These are phyloP conservation scores for Meiosimyza decipiens DNA, from an alignment of 2,888 invertebrate species.

Conservation along the genomic window DNA sequence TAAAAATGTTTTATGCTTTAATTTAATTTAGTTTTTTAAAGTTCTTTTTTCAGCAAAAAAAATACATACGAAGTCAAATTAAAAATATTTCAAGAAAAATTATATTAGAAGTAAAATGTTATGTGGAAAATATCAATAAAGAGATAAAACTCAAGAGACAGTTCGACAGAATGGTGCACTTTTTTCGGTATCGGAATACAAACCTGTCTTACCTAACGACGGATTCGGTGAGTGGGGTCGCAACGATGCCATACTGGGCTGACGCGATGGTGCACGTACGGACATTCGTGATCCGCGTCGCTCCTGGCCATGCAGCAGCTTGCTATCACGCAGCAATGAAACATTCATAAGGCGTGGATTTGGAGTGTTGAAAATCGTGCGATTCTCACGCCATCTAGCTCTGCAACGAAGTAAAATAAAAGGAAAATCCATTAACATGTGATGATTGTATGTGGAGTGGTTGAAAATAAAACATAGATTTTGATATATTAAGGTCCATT, in stretches of 20 bases:
- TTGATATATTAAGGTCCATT: too few species aligned
- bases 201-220: conserved; percentile 68
- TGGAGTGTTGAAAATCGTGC: conserved; percentile 93
- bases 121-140: background rate
- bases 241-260: conserved; percentile 86
- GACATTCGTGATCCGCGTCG: conserved; percentile 84
- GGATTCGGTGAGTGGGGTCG: conserved; percentile 77
- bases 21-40: background rate
- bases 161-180: conserved; percentile 26
- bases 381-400: conserved; percentile 90
- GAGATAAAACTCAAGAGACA: conserved; percentile 36
- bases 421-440: too few species aligned
- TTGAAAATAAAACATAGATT: too few species aligned
- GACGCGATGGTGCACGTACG: conserved; percentile 82
- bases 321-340: conserved; percentile 83
- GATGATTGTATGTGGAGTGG: too few species aligned
- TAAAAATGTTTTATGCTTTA: background rate
- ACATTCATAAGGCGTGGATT: conserved; percentile 95
- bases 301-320: conserved; percentile 79
- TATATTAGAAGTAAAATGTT: background rate
- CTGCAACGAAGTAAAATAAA: conserved; percentile 69
- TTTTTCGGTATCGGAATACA: conserved; percentile 57
- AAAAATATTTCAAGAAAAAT: background rate
- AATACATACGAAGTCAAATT: background rate
- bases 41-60: background rate